Evolutionary conservation across 2,113 vertebrate species (phyloP).

Genomic region (Zootoca vivipara): DNA sequence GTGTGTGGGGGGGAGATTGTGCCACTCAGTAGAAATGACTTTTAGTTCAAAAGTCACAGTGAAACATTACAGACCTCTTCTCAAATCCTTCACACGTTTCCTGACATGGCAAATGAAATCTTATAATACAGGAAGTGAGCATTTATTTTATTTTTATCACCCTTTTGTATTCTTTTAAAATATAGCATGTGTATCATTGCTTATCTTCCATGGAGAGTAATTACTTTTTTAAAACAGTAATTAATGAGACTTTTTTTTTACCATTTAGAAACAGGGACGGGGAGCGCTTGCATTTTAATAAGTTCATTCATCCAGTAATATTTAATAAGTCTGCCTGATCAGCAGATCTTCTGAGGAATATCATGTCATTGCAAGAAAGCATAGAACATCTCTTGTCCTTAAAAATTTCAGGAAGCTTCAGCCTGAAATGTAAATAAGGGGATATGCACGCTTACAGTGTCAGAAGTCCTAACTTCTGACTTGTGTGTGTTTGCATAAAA

Average conservation of each 20-base stretch:
- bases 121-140: constrained; percentile 26
- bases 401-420: constrained; percentile 50
- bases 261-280: constrained; percentile 24
- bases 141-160: constrained; percentile 41
- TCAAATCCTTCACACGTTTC: constrained; percentile 39
- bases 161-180: background rate
- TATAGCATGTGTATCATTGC: background rate
- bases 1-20: constrained; percentile 18
- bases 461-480: background rate
- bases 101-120: constrained; percentile 31
- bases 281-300: constrained; percentile 49
- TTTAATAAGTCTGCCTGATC: constrained; percentile 60
- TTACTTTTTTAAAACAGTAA: constrained; percentile 42
- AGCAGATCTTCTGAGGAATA: constrained; percentile 49
- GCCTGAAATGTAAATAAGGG: constrained; percentile 49
- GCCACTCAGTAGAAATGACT: constrained; percentile 58
- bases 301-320: constrained; percentile 53
- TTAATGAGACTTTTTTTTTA: background rate
- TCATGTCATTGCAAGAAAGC: constrained; percentile 56
- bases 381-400: constrained; percentile 55
- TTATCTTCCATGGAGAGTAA: constrained; percentile 10
- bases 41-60: constrained; percentile 61
- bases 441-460: constrained; percentile 49
- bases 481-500: background rate
- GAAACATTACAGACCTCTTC: constrained; percentile 54